A percentile compares a stretch with the other conserved stretches of the same genome.
These are phyloP conservation scores for Benthosema pterotum DNA, from an alignment of 2,797 vertebrate species.

Conservation along the genomic window DNA sequence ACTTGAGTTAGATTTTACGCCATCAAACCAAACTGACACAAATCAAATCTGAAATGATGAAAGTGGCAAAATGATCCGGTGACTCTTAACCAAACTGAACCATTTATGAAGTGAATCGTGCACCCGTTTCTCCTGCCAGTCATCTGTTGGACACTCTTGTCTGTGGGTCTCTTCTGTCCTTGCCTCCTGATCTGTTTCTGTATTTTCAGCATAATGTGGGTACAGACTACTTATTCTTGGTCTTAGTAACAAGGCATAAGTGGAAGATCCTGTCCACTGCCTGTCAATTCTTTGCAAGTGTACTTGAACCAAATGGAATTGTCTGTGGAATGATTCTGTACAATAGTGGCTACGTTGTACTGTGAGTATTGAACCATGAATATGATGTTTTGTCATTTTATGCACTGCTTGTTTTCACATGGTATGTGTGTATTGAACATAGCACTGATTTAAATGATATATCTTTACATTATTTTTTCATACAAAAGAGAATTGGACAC, in stretches of 20 bases:
- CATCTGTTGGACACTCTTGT: slow-evolving; percentile 35
- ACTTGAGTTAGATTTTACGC: not conserved
- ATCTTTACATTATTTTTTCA: not conserved
- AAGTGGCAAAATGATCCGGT: not conserved
- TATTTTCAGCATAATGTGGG: no score
- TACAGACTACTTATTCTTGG: no score
- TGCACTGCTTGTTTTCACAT: not conserved
- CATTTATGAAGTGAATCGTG: slow-evolving; percentile 62
- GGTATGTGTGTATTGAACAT: not conserved
- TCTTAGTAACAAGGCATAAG: not conserved
- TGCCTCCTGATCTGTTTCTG: slow-evolving; percentile 16
- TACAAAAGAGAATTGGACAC: not conserved
- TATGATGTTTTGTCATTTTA: slow-evolving; percentile 12
- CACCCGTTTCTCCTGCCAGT: slow-evolving; percentile 22
- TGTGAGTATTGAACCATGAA: slow-evolving; percentile 59
- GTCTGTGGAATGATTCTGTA: slow-evolving; percentile 52
- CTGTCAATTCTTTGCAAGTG: slow-evolving; percentile 42
- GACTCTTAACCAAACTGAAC: slow-evolving; percentile 38
- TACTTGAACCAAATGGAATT: slow-evolving; percentile 51
- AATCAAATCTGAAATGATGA: no score
- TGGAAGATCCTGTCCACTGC: not conserved
- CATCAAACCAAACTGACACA: not conserved
- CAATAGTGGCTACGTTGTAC: slow-evolving; percentile 55
- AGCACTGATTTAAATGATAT: not conserved
- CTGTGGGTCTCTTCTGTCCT: slow-evolving; percentile 62